phyloP scores from a whole-genome alignment of 2,113 vertebrate genomes.

The Junco hyemalis region DNA sequence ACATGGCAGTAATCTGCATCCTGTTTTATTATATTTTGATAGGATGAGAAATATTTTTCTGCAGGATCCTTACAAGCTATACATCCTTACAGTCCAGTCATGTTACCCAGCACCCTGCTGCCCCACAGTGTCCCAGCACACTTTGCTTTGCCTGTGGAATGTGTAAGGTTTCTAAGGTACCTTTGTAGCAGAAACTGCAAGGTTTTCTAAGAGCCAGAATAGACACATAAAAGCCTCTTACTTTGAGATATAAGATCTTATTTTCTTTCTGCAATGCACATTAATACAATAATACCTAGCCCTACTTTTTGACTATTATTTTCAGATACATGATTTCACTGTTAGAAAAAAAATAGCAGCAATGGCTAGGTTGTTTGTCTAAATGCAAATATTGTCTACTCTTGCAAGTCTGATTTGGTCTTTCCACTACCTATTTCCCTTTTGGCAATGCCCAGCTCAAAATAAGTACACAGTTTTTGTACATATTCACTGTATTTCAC shows the following conservation, averaged over 20 bases:
- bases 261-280: background rate
- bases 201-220: background rate
- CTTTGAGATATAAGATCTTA: background rate
- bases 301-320: background rate
- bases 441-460: background rate
- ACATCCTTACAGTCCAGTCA: background rate
- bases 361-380: background rate
- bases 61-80: background rate
- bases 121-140: background rate
- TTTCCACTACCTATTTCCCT: background rate
- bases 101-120: fast-evolving
- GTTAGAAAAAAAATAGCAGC: background rate
- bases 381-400: background rate
- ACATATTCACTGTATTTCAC: background rate
- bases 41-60: background rate
- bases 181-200: background rate
- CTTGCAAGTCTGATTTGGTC: background rate
- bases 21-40: background rate
- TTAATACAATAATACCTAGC: background rate
- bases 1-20: fast-evolving
- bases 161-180: background rate
- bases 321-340: background rate
- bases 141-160: background rate
- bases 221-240: background rate
- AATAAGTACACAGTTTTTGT: background rate